Conservation (phyloP, 1,140 invertebrate species). For the Chironomus striatipennis region DNA sequence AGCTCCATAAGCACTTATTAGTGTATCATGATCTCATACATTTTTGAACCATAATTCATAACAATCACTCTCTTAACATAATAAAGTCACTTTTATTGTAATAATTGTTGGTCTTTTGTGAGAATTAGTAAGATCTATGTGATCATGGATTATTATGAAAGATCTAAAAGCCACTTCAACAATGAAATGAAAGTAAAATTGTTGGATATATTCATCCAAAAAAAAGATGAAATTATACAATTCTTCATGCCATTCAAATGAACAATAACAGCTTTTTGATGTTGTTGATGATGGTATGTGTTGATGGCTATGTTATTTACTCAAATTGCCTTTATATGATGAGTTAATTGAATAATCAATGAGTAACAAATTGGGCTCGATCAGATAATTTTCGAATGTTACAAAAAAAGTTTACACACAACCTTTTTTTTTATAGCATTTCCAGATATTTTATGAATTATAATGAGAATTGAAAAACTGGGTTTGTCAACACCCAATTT, state of each 20-base stretch:
- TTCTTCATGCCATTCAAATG: slow-evolving; percentile 2
- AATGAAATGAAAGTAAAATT: slow-evolving; percentile 9
- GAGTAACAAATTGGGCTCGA: background rate
- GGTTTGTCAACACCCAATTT: too few relatives aligned
- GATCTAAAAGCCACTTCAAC: background rate
- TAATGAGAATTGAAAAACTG: too few relatives aligned
- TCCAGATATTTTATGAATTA: too few relatives aligned
- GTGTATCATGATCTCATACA: slow-evolving; percentile 3
- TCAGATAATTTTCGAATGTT: too few relatives aligned
- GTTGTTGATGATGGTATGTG: background rate
- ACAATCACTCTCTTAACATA: background rate
- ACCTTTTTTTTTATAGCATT: too few relatives aligned
- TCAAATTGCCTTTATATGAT: background rate
- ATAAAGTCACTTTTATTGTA: background rate
- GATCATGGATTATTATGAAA: background rate
- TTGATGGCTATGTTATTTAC: background rate
- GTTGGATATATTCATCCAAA: background rate
- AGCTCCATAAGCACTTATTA: background rate
- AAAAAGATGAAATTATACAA: background rate
- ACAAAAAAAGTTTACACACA: too few relatives aligned
- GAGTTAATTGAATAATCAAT: background rate
- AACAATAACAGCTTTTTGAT: background rate
- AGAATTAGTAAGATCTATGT: background rate
- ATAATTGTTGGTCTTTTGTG: background rate
- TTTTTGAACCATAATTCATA: background rate